These are phyloP conservation scores for Tautogolabrus adspersus DNA, from an alignment of 2,113 vertebrate species.

Conservation along the genomic window DNA sequence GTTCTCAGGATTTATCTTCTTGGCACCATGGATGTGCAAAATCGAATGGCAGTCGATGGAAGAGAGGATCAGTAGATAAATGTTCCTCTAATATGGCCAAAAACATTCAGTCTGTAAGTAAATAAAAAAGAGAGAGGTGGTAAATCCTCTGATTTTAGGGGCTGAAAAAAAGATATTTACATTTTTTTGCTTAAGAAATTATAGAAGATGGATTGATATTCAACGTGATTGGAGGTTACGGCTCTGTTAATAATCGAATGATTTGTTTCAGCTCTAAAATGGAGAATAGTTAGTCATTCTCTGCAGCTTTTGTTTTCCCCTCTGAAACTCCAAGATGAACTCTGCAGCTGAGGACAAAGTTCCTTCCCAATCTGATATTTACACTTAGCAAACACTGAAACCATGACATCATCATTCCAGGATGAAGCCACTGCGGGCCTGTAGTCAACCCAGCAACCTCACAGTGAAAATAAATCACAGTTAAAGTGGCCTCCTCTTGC, in stretches of 20 bases:
- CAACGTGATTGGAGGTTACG: not conserved
- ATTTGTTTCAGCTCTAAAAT: constrained; percentile 26
- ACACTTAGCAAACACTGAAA: constrained; percentile 76
- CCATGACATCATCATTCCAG: constrained; percentile 75
- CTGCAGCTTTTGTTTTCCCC: constrained; percentile 26
- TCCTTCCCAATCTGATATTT: constrained; percentile 70
- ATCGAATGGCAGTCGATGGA: not conserved
- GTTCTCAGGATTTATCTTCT: not conserved
- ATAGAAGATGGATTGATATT: not conserved
- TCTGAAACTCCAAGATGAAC: constrained; percentile 50
- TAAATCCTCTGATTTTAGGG: not conserved
- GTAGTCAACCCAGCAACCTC: constrained; percentile 64
- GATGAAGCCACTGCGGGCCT: constrained; percentile 51
- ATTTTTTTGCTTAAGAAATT: not conserved
- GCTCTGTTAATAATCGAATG: not conserved
- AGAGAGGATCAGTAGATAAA: not conserved
- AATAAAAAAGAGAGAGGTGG: not conserved
- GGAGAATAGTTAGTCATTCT: not conserved
- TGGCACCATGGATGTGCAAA: not conserved
- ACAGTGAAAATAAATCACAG: constrained; percentile 69
- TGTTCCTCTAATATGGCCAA: not conserved
- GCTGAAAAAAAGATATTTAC: not conserved
- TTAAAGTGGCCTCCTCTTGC: constrained; percentile 56
- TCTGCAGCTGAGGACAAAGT: constrained; percentile 53
- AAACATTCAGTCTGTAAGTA: not conserved